Base-by-base conservation (phyloP, 1,140 invertebrate genomes). In the Homalodisca vitripennis region DNA sequence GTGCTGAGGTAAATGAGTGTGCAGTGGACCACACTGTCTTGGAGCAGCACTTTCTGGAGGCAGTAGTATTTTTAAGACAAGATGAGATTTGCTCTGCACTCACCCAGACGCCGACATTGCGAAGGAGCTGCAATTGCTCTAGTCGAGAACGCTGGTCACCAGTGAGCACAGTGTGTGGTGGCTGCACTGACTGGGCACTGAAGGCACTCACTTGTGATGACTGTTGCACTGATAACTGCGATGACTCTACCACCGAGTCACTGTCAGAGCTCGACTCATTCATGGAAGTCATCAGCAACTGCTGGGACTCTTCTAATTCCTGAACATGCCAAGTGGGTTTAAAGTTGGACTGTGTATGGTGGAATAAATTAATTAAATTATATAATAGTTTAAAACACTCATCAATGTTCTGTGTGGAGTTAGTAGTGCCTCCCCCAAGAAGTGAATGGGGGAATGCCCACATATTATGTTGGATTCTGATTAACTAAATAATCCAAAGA, bases 211-310 rank as follows among this genome's bases (percentile, higher is more conserved):
- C 13, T 53, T 53, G 48, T 24, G 12, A 53, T 12, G 3, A 24
- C 48, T 53, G 48, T 53, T 30, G 55, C 22, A 60, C 55, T 10
- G 55, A 60, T 10, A 13, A 27, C 55, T 60, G 22, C 6, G 55
- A 60, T 13, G 6, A 2, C 22, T 27, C 24, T 26, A 27, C 55
- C 2, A 2, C 55, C 12, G 24, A 22, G 24, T 29, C 26, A 10
- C 3, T 27, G 55, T 60, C 55, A 2, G 3, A 6, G 55, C 55
- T 60, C 10, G 14, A 22, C 26, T 27, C 12, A 29, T 26, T 60
- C 6, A 22, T 60, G 55, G 24, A 10, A 17, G 34, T 17, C 34
- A 41, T 26, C 55, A 22, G 55, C 3, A 26, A 60, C 26, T 13
- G 12, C 24, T 60, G 55, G 22, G 24, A 27, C 55, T 60, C 55